Evolutionary conservation across 1,140 invertebrate genomes (phyloP).

Genomic region (Rhyzopertha dominica): DNA sequence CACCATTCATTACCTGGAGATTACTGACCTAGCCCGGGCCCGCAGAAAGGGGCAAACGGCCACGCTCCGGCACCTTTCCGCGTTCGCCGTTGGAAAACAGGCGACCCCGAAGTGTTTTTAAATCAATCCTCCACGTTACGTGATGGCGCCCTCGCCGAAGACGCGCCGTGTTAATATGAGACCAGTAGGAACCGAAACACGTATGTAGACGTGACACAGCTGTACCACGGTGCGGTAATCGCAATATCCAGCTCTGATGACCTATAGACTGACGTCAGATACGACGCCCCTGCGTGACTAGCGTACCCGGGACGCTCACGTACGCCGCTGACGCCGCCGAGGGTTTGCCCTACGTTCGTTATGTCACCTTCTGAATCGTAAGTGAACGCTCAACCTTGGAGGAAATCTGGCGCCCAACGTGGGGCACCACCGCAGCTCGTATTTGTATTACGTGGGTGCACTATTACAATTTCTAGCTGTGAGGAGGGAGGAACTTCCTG

Average conservation of each 20-base stretch:
- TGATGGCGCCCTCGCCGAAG: too few species aligned
- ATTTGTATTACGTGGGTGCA: too few species aligned
- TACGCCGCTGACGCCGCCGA: too few species aligned
- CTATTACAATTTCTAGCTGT: too few species aligned
- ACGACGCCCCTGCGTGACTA: conserved; percentile 36
- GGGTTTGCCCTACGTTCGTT: too few species aligned
- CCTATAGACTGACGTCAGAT: conserved; percentile 38
- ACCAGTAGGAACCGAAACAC: conserved; percentile 42
- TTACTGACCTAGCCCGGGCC: conserved; percentile 14
- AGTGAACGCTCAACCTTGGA: too few species aligned
- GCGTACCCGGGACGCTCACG: conserved; percentile 30
- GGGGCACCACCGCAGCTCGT: too few species aligned
- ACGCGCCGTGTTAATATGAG: conserved; percentile 38
- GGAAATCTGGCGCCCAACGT: too few species aligned
- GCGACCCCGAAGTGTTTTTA: conserved; percentile 3
- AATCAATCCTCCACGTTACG: too few species aligned
- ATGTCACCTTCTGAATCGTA: too few species aligned
- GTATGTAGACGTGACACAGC: conserved; percentile 43
- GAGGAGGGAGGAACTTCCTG: too few species aligned
- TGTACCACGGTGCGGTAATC: too few species aligned
- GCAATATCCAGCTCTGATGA: conserved; percentile 37
- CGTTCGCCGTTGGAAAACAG: conserved; percentile 2
- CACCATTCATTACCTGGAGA: conserved; percentile 14
- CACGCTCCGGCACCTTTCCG: not conserved
- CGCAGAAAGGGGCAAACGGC: not conserved